Conservation (phyloP, 2,113 vertebrate species). For the Halcyon senegalensis region DNA sequence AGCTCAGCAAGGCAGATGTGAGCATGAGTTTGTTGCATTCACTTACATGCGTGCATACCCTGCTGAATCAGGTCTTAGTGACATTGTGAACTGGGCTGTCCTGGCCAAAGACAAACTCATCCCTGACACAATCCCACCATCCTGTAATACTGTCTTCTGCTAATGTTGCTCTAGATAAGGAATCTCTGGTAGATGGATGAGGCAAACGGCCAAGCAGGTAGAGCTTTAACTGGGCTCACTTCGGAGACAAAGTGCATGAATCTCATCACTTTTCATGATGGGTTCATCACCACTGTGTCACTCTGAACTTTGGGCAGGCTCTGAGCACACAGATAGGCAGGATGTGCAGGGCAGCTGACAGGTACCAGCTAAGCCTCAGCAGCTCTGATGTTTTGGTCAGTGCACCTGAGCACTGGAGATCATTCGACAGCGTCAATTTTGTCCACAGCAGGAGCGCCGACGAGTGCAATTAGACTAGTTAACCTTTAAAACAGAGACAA, state of each 20-base stretch:
- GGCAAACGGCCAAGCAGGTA: background rate
- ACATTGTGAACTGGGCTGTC: background rate
- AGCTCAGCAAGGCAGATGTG: background rate
- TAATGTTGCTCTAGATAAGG: fast-evolving
- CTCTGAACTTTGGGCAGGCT: background rate
- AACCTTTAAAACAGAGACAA: background rate
- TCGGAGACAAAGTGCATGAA: background rate
- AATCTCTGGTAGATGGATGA: background rate
- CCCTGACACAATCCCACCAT: background rate
- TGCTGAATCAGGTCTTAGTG: background rate
- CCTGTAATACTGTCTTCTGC: background rate
- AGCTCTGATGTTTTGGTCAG: background rate
- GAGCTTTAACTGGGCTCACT: background rate
- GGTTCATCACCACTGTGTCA: background rate
- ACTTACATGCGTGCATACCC: fast-evolving
- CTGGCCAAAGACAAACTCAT: background rate
- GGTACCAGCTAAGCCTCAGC: background rate
- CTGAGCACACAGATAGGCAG: fast-evolving
- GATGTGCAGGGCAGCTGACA: background rate
- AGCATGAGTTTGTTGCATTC: background rate
- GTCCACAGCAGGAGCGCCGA: background rate
- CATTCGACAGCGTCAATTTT: background rate
- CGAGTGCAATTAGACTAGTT: background rate
- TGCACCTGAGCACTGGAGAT: background rate
- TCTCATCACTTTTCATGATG: background rate